phyloP scores from a whole-genome alignment of 1,140 invertebrate genomes.

The Oreohelix idahoensis region DNA sequence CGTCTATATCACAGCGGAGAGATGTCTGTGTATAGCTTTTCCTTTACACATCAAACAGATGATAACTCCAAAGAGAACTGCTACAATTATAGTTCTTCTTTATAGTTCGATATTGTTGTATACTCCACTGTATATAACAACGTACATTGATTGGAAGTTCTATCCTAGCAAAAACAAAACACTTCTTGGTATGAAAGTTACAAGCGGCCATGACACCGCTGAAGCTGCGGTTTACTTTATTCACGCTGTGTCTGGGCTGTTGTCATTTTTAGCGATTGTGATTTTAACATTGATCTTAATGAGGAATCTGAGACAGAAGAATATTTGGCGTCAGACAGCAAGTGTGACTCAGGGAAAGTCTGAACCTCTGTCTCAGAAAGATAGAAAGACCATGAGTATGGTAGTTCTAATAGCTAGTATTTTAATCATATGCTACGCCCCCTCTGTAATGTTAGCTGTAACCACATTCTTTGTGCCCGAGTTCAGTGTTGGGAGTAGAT shows the following conservation, averaged over 20 bases:
- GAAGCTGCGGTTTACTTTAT: too few relatives aligned
- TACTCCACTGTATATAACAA: neutral
- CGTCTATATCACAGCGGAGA: constrained; percentile 10
- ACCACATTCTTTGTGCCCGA: too few relatives aligned
- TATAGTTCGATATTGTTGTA: neutral
- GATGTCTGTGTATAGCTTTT: constrained; percentile 6
- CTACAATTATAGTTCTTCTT: neutral
- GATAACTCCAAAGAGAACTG: neutral
- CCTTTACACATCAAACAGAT: neutral
- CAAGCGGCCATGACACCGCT: neutral
- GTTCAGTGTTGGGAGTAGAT: too few relatives aligned
- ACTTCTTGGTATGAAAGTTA: neutral
- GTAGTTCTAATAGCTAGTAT: neutral
- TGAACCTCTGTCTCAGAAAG: neutral
- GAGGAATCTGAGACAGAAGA: neutral
- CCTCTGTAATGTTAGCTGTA: too few relatives aligned
- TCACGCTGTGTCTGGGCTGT: neutral
- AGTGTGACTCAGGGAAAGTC: too few relatives aligned
- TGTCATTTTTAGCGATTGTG: neutral
- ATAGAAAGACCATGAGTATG: neutral
- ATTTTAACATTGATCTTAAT: neutral
- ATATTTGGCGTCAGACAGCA: neutral
- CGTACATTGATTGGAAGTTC: neutral
- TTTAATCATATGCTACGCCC: too few relatives aligned
- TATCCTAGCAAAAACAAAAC: neutral